Base-by-base conservation (phyloP, 2,797 vertebrate genomes). In the Zalophus californianus region DNA sequence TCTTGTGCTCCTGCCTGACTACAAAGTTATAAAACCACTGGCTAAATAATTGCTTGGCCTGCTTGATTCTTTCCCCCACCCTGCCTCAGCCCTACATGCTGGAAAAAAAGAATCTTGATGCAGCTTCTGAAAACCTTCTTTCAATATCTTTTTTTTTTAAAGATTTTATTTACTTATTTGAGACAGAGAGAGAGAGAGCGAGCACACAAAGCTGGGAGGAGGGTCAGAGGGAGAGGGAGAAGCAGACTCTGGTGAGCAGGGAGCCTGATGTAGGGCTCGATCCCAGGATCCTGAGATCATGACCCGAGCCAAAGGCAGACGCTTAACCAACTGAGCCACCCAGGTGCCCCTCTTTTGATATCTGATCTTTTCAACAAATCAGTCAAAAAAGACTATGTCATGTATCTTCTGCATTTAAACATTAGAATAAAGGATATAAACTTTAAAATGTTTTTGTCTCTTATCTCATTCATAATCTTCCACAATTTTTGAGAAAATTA, bases 391-490 rank as follows among this genome's bases (percentile, higher is more conserved):
- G 4, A 66, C 35, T 58, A 2, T 84, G 66, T 32, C 32, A 54
- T 21, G 15, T n/a, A 64, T 48, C 2, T 70, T 68, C 68, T 95
- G 18, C 11, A 50, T 29, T 85, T 94, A 75, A n/a, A 91, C 62
- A 56, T 41, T 85, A 78, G 56, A 85, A 84, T 93, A 85, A 85
- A 68, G 35, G 14, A 44, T 50, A 75, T 78, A 73, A 70, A 73
- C 7, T 78, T 95, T 23, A 89, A 95, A 70, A 48, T 86, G 1
- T 32, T 86, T 95, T 90, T 85, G 25, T 41, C 16, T 79, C 87
- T 87, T 14, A 96, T 48, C 96, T 96, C 73, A 88, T 41, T 96
- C 29, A 92, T 41, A 82, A 73, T 68, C 94, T 92, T 79, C 38
- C n/a, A 52, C 4, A 60, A n/a, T 82, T 92, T 88, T 96, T 91